phyloP scores from a whole-genome alignment of 2,113 vertebrate species.

The Mesitornis unicolor region DNA sequence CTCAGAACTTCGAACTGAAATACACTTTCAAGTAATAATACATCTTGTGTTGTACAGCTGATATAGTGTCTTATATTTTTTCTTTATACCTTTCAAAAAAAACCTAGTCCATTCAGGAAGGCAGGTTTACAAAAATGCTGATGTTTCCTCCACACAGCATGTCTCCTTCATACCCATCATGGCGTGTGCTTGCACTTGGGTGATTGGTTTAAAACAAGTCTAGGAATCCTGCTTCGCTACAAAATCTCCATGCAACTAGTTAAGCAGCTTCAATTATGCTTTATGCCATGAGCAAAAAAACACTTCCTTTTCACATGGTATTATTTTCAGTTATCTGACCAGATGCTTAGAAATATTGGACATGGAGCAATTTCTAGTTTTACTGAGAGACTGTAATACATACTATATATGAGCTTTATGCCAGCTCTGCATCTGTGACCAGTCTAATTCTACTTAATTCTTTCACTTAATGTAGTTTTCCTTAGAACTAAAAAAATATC shows the following conservation, averaged over 20 bases:
- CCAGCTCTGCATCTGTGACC: not conserved
- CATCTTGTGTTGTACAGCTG: not conserved
- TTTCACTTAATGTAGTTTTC: not conserved
- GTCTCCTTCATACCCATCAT: not conserved
- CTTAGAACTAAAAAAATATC: not conserved
- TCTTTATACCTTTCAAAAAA: not conserved
- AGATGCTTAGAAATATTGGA: not conserved
- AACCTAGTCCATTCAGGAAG: not conserved
- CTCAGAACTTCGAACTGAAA: not conserved
- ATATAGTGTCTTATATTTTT: not conserved
- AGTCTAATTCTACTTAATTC: not conserved
- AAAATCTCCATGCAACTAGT: not conserved
- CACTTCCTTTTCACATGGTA: accelerated
- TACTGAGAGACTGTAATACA: not conserved
- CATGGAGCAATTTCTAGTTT: not conserved
- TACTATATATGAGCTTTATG: not conserved
- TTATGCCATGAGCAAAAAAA: not conserved
- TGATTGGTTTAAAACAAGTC: accelerated
- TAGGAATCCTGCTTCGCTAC: not conserved
- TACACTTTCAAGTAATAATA: not conserved
- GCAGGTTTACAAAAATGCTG: not conserved
- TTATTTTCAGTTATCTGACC: not conserved
- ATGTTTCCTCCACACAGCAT: not conserved
- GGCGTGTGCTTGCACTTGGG: not conserved
- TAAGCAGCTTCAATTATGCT: not conserved